These are phyloP conservation scores for Epirrhoe alternata DNA, from an alignment of 2,888 invertebrate genomes.

Conservation along the genomic window DNA sequence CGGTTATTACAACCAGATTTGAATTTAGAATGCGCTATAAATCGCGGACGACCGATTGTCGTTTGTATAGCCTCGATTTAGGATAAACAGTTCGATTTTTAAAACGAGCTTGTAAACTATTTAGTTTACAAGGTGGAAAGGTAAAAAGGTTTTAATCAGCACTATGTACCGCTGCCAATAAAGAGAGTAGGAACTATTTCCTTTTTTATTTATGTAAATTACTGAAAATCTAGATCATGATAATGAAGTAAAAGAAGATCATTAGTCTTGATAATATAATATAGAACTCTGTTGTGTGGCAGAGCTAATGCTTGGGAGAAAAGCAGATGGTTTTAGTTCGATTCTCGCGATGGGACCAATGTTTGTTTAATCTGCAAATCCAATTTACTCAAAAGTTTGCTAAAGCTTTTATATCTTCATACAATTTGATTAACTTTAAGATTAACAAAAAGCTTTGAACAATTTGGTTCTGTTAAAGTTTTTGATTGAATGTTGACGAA, in stretches of 20 bases:
- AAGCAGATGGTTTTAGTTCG: too few species aligned
- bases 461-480: neutral
- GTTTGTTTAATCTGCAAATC: neutral
- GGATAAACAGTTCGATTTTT: conserved; percentile 4
- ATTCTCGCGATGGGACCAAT: too few species aligned
- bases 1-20: conserved; percentile 44
- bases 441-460: neutral
- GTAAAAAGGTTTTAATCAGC: too few species aligned
- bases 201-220: too few species aligned
- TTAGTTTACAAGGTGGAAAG: neutral
- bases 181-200: too few species aligned
- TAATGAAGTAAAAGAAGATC: too few species aligned
- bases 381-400: neutral
- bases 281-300: too few species aligned
- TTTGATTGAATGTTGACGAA: neutral
- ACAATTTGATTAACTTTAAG: neutral
- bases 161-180: too few species aligned
- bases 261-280: too few species aligned
- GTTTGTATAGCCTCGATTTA: conserved; percentile 23
- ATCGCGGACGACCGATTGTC: conserved; percentile 36
- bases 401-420: neutral
- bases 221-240: too few species aligned
- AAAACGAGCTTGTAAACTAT: neutral
- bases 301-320: too few species aligned
- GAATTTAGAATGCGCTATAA: conserved; percentile 43